Evolutionary conservation across 2,113 vertebrate species (phyloP).

Genomic region (Penelope pileata): DNA sequence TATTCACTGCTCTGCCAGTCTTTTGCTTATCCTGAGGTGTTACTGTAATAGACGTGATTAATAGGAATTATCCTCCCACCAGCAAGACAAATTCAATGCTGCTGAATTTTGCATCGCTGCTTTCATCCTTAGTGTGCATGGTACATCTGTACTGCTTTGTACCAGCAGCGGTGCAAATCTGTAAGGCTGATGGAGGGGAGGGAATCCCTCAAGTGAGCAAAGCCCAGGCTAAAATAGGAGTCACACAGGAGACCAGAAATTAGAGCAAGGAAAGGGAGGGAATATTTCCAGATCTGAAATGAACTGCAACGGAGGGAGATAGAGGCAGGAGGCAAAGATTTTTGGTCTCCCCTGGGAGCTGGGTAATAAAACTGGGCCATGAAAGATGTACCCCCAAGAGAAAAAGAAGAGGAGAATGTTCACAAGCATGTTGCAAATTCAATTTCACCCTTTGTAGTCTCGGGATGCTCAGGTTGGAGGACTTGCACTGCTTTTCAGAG

Average conservation of each 20-base stretch:
- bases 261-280: background rate
- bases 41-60: background rate
- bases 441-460: background rate
- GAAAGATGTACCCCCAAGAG: background rate
- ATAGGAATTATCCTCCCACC: background rate
- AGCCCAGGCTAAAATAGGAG: background rate
- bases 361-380: background rate
- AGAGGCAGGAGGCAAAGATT: background rate
- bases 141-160: background rate
- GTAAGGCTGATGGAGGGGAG: background rate
- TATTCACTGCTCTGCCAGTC: background rate
- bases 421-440: background rate
- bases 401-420: background rate
- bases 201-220: background rate
- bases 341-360: background rate
- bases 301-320: background rate
- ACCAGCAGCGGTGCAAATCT: background rate
- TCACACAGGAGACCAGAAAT: background rate
- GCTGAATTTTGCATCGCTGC: background rate
- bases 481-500: background rate
- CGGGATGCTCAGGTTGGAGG: background rate
- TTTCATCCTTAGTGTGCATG: background rate
- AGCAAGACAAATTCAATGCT: background rate
- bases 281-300: background rate
- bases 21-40: background rate